Evolutionary conservation across 1,140 invertebrate species (phyloP), one percentile per base, ranked within the genome.

Genomic region (honey bee (Apis mellifera)): DNA sequence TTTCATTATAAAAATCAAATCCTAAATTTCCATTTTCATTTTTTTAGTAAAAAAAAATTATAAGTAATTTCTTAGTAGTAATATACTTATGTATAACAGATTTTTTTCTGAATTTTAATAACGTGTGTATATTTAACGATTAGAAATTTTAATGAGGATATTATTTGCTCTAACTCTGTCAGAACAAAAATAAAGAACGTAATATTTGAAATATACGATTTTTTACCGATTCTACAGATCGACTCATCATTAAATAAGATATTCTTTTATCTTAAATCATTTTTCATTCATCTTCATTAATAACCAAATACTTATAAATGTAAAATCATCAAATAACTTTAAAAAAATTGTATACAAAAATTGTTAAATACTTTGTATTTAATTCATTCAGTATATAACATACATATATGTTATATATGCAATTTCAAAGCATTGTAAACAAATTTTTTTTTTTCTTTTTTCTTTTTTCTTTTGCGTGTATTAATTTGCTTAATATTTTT

Each of bases 101-200:
- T 60, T 13, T 48, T n/a, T 74, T 75, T 62, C 57, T 42, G 8
- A 72, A 11, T 60, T 84, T 15, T 64, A 26, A 62, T 78, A 74
- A 81, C 42, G 60, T 73, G 68, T 68, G 78, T 79, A 59, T 59
- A 70, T 70, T 80, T 71, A 80, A 59, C 23, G 23, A 68, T 12
- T 72, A 77, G 60, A 55, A 15, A 60, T 59, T 32, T 78, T 59
- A 55, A 54, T 11, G 54, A 73, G 48, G 55, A 65, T 70, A 77
- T 82, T 66, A 76, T 84, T 72, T 68, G 50, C 62, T 57, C 55
- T 55, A 59, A 12, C 26, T 82, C 19, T 82, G 81, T 78, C 75
- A 65, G 68, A 82, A 82, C 75, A 70, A 70, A 64, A 82, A 82
- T 82, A 82, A 77, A 82, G 65, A 71, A 70, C 55, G 57, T 82